Evolutionary conservation across 2,797 vertebrate genomes (phyloP).

Genomic region (Neopelma chrysocephalum): DNA sequence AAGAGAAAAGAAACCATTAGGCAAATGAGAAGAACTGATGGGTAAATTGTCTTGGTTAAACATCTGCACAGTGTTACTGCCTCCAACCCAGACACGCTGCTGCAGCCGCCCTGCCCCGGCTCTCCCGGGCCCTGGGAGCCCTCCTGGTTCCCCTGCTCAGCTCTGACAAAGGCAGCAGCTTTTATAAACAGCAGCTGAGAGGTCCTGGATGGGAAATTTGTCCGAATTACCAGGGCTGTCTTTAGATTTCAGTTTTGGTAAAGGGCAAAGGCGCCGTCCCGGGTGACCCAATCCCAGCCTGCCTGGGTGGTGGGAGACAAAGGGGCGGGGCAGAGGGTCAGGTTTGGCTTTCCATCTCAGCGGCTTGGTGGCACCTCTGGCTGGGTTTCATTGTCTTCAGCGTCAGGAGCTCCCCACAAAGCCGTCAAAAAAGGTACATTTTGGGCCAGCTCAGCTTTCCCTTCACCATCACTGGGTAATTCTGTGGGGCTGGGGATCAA

Average conservation of each 20-base stretch:
- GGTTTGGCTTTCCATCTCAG: neutral
- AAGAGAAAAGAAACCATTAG: neutral
- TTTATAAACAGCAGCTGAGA: conserved; percentile 16
- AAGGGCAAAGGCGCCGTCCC: neutral
- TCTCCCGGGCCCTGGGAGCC: neutral
- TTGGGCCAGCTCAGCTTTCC: neutral
- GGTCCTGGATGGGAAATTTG: neutral
- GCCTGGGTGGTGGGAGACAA: rapidly evolving
- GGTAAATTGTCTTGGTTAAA: neutral
- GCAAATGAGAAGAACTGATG: neutral
- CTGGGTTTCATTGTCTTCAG: neutral
- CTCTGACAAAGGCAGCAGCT: neutral
- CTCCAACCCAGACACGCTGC: neutral
- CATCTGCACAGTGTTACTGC: conserved; percentile 29
- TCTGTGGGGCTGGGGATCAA: neutral
- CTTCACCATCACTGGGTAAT: rapidly evolving
- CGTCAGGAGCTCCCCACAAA: rapidly evolving
- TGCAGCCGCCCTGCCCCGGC: neutral
- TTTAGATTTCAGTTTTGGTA: neutral
- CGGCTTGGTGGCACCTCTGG: neutral
- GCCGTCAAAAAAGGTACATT: neutral
- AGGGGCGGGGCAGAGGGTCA: rapidly evolving
- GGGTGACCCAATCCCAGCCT: rapidly evolving
- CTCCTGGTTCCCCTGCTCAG: neutral
- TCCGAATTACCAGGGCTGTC: neutral